Evolutionary conservation across 2,888 invertebrate species (phyloP), one percentile per base, ranked within the genome.

Genomic region (Diarsia mendica): DNA sequence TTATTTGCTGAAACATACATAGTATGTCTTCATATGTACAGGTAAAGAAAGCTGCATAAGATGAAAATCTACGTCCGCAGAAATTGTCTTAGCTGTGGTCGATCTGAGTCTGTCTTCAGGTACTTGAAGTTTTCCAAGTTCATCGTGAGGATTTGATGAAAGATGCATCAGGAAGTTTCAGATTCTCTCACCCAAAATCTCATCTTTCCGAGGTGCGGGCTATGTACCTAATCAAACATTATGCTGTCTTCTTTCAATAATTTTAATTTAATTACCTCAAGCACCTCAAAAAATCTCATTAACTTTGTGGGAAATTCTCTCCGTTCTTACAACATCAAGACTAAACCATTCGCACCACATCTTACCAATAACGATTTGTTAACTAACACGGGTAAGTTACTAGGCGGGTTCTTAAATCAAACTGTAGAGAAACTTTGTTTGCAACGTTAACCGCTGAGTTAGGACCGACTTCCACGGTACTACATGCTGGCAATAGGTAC

Each of bases 401-500:
- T 75, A 82, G 70, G 75, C 75, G 84, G 80, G 89, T 89, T 90
- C 90, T 88, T 89, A 92, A 91, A 90, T 91, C 89, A 91, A 90
- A 91, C 86, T 87, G 85, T 79, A 87, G 82, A 80, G 78, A 84
- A 91, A 91, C 88, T 91, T 91, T 89, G 87, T 87, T 88, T 87
- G 71, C 72, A 82, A 85, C 85, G 77, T 75, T 82, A 87, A 88
- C 86, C 85, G 79, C 77, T 77, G 78, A 85, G 72, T 83, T 85
- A 87, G 65, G 78, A 73, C 75, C 69, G 74, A 55, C 72, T 69
- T 72, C 75, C 74, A 79, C 77, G 55, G 49, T n/a, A 77, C 73
- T 71, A 84, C 69, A 82, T 72, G 74, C 78, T 82, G 75, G 77
- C 70, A 79, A 72, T 67, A 53, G 11, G 53, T 53, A 63, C 23